Base-by-base conservation (phyloP, 2,113 vertebrate species). In the Melanostigma gelatinosum region DNA sequence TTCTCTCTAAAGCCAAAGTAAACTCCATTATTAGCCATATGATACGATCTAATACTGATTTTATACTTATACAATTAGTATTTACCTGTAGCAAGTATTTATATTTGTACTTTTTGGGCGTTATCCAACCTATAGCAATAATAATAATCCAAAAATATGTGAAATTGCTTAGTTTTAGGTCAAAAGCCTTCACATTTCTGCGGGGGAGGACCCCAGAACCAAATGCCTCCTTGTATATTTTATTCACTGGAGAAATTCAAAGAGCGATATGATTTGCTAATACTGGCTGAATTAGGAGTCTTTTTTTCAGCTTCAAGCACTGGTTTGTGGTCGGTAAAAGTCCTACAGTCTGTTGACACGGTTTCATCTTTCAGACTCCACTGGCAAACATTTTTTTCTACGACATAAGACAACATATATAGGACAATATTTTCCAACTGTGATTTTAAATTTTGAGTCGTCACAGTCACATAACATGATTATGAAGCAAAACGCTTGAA, bases 391-490 rank as follows among this genome's bases (percentile, higher is more conserved):
- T 15, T 40, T 24, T 20, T 36, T 27, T 44, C 18, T 15, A 32
- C 3, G 38, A 66, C 32, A 62, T 10, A 36, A 4, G 55, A 22
- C 36, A 64, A 20, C n/a, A n/a, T 12, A 48, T 67, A 62, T 10
- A 36, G 2, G 55, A 22, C 36, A 64, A 20, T 12, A 48, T 67
- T 67, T 20, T 22, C 24, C 50, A 46, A 16, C 58, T 57, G 15
- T 55, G 16, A 46, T 15, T 34, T 32, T 32, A 50, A 55, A 29
- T 18, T 15, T 22, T 50, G 46, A 44, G 58, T 2, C 61, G 20
- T 69, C 50, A 58, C 52, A 55, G 54, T 75, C 60, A 77, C n/a
- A 9, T 62, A 65, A 66, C 52, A 20, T 29, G 65, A 85, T 62
- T 50, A 73, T 10, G 27, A 52, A 72, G 52, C 18, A 13, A 63